phyloP scores from a whole-genome alignment of 2,113 vertebrate genomes.

The Aplodontia rufa region DNA sequence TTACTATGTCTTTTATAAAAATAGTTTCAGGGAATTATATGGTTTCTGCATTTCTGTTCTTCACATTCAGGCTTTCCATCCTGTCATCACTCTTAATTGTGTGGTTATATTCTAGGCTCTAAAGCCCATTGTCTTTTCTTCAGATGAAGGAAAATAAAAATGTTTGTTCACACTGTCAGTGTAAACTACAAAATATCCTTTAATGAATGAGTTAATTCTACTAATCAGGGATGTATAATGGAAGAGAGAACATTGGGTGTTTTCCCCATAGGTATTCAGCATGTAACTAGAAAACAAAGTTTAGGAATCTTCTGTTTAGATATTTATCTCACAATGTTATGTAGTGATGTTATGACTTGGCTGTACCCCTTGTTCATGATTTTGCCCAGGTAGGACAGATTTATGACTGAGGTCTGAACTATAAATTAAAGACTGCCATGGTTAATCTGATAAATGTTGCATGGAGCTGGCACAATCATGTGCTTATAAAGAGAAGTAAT shows the following conservation, averaged over 20 bases:
- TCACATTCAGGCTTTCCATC: neutral
- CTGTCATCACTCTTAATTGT: neutral
- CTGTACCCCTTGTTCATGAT: conserved; percentile 16
- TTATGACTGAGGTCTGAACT: conserved; percentile 68
- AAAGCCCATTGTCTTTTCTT: neutral
- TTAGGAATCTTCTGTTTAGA: conserved; percentile 19
- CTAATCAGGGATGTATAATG: neutral
- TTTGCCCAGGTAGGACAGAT: conserved; percentile 68
- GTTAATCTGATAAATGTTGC: conserved; percentile 63
- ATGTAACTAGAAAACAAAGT: neutral
- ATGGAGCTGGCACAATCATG: neutral
- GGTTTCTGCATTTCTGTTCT: neutral
- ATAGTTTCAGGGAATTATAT: neutral
- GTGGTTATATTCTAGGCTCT: neutral
- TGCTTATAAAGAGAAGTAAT: neutral
- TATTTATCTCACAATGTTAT: conserved; percentile 47
- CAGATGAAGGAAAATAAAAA: neutral
- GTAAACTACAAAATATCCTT: neutral
- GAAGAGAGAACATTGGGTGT: neutral
- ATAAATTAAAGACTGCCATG: conserved; percentile 65
- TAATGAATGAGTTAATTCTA: neutral
- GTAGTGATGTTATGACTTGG: neutral
- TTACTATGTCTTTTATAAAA: neutral
- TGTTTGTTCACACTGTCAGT: neutral
- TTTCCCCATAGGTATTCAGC: neutral